phyloP scores from a whole-genome alignment of 2,113 vertebrate species.

The Lamprotornis superbus region DNA sequence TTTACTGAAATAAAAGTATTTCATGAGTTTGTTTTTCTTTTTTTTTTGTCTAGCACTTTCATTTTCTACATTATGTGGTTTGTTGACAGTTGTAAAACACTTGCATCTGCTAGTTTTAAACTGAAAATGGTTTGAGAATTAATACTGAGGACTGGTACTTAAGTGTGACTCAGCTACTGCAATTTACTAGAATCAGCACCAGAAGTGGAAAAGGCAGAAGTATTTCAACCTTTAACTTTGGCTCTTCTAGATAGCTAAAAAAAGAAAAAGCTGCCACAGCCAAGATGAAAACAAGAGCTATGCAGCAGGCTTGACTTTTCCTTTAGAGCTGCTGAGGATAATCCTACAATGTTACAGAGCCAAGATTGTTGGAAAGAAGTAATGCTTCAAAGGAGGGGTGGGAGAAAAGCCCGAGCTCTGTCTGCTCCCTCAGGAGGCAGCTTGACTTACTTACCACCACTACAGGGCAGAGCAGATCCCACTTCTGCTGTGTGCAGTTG shows the following conservation, averaged over 20 bases:
- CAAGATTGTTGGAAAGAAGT: neutral
- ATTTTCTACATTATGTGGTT: neutral
- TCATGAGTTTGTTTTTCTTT: rapidly evolving
- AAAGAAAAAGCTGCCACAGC: neutral
- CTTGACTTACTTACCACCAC: neutral
- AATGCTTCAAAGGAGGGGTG: rapidly evolving
- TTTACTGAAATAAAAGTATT: constrained; percentile 13
- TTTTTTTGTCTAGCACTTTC: neutral
- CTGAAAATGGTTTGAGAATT: neutral
- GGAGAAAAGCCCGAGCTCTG: neutral
- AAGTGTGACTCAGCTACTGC: neutral
- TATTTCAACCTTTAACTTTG: neutral
- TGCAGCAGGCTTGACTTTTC: neutral
- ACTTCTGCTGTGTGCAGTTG: neutral
- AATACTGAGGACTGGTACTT: neutral
- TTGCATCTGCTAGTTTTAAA: neutral
- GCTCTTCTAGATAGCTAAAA: neutral
- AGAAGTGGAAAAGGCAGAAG: neutral
- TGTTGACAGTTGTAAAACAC: neutral
- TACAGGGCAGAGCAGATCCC: neutral
- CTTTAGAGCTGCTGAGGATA: neutral
- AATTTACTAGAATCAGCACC: neutral
- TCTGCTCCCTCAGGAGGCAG: neutral
- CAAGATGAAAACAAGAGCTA: neutral
- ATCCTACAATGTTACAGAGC: neutral